phyloP scores from a whole-genome alignment of 2,113 vertebrate genomes.

The Varanus salvator region DNA sequence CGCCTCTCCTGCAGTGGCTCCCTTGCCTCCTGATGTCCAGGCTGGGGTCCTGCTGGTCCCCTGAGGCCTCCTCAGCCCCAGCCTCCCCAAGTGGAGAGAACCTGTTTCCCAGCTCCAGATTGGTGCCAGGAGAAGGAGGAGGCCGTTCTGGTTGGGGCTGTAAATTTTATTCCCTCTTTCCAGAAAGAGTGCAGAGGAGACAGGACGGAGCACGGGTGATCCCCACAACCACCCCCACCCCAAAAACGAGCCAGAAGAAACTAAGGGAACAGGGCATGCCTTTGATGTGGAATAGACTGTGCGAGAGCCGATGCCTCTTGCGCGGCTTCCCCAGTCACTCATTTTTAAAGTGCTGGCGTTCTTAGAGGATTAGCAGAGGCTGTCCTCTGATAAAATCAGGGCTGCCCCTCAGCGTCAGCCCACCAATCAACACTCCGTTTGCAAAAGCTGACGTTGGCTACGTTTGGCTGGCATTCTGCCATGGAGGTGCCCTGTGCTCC shows the following conservation, averaged over 20 bases:
- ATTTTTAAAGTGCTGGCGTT: neutral
- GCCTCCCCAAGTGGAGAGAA: too few relatives aligned
- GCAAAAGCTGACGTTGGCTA: neutral
- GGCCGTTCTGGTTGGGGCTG: neutral
- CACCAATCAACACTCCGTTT: neutral
- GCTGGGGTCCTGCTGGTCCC: too few relatives aligned
- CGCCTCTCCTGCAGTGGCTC: too few relatives aligned
- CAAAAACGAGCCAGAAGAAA: neutral
- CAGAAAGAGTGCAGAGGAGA: neutral
- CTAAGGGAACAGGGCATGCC: neutral
- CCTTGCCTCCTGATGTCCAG: too few relatives aligned
- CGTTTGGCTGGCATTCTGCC: neutral
- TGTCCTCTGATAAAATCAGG: neutral
- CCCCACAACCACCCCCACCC: too few relatives aligned
- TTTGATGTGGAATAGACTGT: constrained; percentile 8
- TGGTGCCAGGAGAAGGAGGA: too few relatives aligned
- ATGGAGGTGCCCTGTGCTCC: too few relatives aligned
- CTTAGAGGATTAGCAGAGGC: neutral
- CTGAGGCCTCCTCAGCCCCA: too few relatives aligned
- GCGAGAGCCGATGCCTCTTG: neutral
- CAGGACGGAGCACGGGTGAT: neutral
- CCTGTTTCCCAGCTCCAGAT: too few relatives aligned
- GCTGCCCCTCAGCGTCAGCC: neutral
- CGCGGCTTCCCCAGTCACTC: neutral
- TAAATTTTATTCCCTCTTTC: constrained; percentile 12